phyloP scores from a whole-genome alignment of 2,888 invertebrate genomes.

The Brenthis daphne region DNA sequence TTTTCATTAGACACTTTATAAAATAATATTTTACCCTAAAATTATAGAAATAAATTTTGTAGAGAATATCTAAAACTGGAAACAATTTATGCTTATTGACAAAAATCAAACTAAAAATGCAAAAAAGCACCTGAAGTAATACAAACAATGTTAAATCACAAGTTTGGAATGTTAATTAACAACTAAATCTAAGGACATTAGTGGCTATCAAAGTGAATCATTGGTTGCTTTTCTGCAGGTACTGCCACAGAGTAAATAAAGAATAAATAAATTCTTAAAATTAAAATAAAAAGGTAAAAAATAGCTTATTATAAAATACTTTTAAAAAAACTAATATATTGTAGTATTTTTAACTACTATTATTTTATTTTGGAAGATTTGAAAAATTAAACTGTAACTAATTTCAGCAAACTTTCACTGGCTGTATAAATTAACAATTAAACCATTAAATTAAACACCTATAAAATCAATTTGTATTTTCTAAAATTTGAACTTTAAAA shows the following conservation, averaged over 20 bases:
- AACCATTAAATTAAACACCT: constrained; percentile 14
- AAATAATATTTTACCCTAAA: too few species aligned
- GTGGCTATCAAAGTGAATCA: constrained; percentile 60
- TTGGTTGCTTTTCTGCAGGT: constrained; percentile 66
- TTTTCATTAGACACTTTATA: too few species aligned
- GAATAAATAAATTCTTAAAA: constrained; percentile 42
- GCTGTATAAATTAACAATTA: constrained; percentile 12
- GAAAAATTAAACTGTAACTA: constrained; percentile 3
- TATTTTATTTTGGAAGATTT: constrained; percentile 6
- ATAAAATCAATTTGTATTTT: constrained; percentile 13
- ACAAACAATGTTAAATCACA: constrained; percentile 43
- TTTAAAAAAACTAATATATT: constrained; percentile 7
- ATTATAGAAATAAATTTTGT: too few species aligned
- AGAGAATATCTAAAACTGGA: too few species aligned
- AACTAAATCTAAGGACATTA: constrained; percentile 34
- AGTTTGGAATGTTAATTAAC: constrained; percentile 55
- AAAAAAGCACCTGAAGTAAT: constrained; percentile 2
- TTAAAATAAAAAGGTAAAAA: constrained; percentile 18
- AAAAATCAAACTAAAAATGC: background rate
- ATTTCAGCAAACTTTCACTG: constrained; percentile 15
- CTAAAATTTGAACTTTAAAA: constrained; percentile 17
- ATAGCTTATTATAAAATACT: constrained; percentile 13
- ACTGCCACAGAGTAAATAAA: constrained; percentile 53
- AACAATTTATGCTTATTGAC: background rate
- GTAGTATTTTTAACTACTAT: constrained; percentile 1